Percentiles rank a stretch among this genome's conserved stretches.
phyloP scores from a whole-genome alignment of 2,797 vertebrate genomes.

The Megalops cyprinoides region DNA sequence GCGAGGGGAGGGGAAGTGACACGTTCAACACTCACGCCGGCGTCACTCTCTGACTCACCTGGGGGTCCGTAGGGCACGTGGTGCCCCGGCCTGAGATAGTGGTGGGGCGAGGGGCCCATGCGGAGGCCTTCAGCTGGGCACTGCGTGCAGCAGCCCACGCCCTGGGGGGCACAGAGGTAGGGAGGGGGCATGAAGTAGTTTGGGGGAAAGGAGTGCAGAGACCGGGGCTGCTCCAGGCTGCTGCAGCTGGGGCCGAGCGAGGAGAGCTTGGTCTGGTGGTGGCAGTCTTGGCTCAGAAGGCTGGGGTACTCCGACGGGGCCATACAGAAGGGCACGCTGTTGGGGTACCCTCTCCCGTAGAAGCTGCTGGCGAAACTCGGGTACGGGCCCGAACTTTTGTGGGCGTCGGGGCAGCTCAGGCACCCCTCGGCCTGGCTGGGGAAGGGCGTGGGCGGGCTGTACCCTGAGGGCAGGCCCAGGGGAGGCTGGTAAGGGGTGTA shows the following conservation, averaged over 20 bases:
- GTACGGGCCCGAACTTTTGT: constrained; percentile 51
- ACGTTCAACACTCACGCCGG: background rate
- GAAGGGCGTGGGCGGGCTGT: constrained; percentile 68
- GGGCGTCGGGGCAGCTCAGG: constrained; percentile 40
- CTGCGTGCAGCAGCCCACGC: constrained; percentile 61
- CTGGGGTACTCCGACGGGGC: constrained; percentile 54
- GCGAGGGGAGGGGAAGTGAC: too few species aligned
- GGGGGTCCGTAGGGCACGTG: constrained; percentile 45
- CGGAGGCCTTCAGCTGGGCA: constrained; percentile 57
- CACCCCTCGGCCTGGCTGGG: constrained; percentile 62
- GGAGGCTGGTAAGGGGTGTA: constrained; percentile 57
- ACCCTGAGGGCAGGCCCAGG: constrained; percentile 49
- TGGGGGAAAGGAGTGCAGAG: constrained; percentile 70
- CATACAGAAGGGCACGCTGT: constrained; percentile 57
- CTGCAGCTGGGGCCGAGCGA: constrained; percentile 47
- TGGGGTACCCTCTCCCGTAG: constrained; percentile 55
- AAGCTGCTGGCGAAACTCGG: constrained; percentile 62
- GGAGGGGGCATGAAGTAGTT: constrained; percentile 59
- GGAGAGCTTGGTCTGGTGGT: constrained; percentile 55
- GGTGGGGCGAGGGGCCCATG: constrained; percentile 44
- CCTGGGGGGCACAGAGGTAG: constrained; percentile 58
- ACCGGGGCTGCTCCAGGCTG: constrained; percentile 73
- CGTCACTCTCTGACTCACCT: constrained; percentile 62
- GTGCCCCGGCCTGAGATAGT: constrained; percentile 47
- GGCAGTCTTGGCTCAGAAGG: constrained; percentile 51